Evolutionary conservation across 2,888 invertebrate genomes (phyloP).

Genomic region (Rotaria magnacalcarata): DNA sequence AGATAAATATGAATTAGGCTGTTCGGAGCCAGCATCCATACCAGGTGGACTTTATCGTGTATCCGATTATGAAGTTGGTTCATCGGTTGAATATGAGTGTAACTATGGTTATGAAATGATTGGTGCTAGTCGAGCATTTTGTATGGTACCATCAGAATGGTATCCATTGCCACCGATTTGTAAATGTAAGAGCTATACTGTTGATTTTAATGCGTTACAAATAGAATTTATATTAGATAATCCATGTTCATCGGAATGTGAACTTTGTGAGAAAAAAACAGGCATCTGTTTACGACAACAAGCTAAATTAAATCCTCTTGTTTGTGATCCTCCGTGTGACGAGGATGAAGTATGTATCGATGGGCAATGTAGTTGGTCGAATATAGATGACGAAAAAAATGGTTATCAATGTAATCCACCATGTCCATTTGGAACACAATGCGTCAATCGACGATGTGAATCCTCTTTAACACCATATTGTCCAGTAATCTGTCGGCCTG

Average conservation of each 20-base stretch:
- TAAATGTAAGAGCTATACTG: background rate
- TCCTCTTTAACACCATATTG: background rate
- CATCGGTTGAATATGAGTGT: conserved; percentile 27
- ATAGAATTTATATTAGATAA: background rate
- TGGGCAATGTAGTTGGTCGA: background rate
- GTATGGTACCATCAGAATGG: conserved; percentile 31
- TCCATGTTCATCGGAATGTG: conserved; percentile 24
- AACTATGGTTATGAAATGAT: conserved; percentile 26
- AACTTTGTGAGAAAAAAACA: conserved; percentile 1
- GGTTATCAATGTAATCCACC: background rate
- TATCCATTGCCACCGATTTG: conserved; percentile 16
- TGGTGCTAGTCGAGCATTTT: conserved; percentile 31
- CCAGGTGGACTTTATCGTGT: conserved; percentile 26
- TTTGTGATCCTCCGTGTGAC: conserved; percentile 23
- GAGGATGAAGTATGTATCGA: conserved; percentile 24
- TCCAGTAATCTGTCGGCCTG: background rate
- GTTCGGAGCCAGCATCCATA: conserved; percentile 30
- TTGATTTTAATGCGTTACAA: too few species aligned
- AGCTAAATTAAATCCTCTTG: background rate
- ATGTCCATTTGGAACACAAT: background rate
- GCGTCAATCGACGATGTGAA: conserved; percentile 2
- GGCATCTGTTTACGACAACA: background rate
- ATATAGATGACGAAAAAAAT: background rate
- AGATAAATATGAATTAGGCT: background rate
- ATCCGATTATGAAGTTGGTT: conserved; percentile 1